Evolutionary conservation across 2,888 invertebrate species (phyloP), one percentile per base, ranked within the genome.

Genomic region (Zaprionus lineosus): DNA sequence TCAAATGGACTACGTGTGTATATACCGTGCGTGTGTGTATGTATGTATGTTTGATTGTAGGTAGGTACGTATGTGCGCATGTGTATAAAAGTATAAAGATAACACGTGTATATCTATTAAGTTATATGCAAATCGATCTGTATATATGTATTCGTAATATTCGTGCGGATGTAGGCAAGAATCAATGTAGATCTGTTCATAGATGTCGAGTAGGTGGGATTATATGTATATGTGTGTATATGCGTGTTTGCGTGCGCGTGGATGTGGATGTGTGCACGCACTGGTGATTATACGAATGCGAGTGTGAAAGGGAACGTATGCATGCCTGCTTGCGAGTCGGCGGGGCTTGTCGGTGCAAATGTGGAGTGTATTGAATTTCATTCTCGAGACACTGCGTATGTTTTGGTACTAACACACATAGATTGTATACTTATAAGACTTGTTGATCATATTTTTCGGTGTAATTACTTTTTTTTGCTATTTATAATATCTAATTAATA

Each of bases 401-500:
- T n/a, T n/a, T n/a, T n/a, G n/a, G n/a, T n/a, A n/a, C n/a, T n/a
- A n/a, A 39, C 9, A 5, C 6, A 15, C 19, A 34, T 14, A 18
- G 37, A 33, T 9, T 40, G 36, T 53, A 29, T 74, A 75, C 29
- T 64, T 56, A 41, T 79, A 81, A 83, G 84, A 81, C 84, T 81
- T 81, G 79, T 81, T 83, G 66, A 83, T n/a, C n/a, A n/a, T 77
- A 83, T 74, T 76, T 75, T 82, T 69, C 68, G 56, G 53, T 74
- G 48, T 78, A 72, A 62, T 81, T 46, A 47, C 36, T 41, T 50
- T 39, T 73, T 70, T 73, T 73, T 24, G 24, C n/a, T 62, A 67
- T 65, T 68, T 60, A 44, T 37, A 51, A 43, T 34, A 37, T 33
- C 9, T 19, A 26, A n/a, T n/a, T n/a, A n/a, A n/a, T n/a, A n/a